A percentile compares a stretch with the other conserved stretches of the same genome.
These are phyloP conservation scores for Gouania willdenowi DNA, from an alignment of 2,797 vertebrate genomes.

Conservation along the genomic window DNA sequence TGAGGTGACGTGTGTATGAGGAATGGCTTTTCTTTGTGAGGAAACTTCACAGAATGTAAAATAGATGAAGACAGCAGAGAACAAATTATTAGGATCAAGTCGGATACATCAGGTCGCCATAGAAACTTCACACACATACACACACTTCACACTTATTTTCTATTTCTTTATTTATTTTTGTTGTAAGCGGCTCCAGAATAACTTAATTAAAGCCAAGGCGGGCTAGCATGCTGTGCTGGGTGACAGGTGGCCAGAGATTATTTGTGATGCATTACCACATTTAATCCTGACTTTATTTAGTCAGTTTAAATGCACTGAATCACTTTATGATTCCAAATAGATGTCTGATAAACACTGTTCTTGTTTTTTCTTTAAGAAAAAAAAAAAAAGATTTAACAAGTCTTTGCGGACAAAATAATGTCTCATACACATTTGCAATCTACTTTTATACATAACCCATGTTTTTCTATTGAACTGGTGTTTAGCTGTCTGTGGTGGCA, in stretches of 20 bases:
- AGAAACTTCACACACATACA: conserved; percentile 73
- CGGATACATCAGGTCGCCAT: conserved; percentile 81
- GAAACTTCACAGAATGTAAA: conserved; percentile 15
- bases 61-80: conserved; percentile 50
- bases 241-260: conserved; percentile 76
- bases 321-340: conserved; percentile 66
- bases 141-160: conserved; percentile 59
- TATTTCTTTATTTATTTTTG: conserved; percentile 76
- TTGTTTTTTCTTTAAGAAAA: conserved; percentile 55
- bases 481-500: conserved; percentile 55
- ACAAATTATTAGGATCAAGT: conserved; percentile 74
- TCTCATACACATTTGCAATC: conserved; percentile 9
- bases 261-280: conserved; percentile 77
- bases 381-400: conserved; percentile 55
- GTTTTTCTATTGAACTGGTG: conserved; percentile 65
- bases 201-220: conserved; percentile 80
- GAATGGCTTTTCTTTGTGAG: conserved; percentile 6
- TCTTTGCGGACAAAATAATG: conserved; percentile 56
- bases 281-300: conserved; percentile 73
- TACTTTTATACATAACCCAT: conserved; percentile 46
- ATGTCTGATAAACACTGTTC: conserved; percentile 59
- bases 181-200: conserved; percentile 77
- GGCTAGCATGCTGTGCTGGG: conserved; percentile 70
- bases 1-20: conserved; percentile 1
- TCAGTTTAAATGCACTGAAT: conserved; percentile 51